A percentile compares a stretch with the other conserved stretches of the same genome.
Conservation (phyloP, 2,113 vertebrate genomes). For the Phainopepla nitens region DNA sequence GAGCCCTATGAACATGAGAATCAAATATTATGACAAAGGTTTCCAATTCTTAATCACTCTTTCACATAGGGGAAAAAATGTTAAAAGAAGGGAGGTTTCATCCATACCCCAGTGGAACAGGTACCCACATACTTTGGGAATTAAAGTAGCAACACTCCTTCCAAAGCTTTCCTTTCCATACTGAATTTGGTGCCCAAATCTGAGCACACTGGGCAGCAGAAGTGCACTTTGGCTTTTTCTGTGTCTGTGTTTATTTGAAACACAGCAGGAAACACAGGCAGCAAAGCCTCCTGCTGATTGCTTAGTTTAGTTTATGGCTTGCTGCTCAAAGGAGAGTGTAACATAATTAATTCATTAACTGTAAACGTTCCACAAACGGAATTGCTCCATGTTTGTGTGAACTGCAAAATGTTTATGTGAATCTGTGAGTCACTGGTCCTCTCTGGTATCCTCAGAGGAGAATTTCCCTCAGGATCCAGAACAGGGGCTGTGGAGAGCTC, state of each 20-base stretch:
- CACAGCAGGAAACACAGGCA: not conserved
- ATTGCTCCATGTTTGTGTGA: not conserved
- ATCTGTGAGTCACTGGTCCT: not conserved
- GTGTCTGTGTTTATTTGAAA: not conserved
- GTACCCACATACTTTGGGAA: not conserved
- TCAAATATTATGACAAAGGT: not conserved
- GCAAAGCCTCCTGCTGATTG: not conserved
- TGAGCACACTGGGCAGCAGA: not conserved
- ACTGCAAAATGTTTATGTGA: not conserved
- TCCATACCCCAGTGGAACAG: not conserved
- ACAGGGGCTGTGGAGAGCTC: not conserved
- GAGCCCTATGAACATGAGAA: not conserved
- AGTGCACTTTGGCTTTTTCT: not conserved
- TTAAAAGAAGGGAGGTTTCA: not conserved
- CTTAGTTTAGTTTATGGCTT: not conserved
- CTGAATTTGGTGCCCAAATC: not conserved
- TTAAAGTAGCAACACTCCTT: not conserved
- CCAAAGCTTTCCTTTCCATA: not conserved
- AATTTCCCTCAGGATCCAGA: not conserved
- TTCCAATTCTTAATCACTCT: not conserved
- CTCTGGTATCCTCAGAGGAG: not conserved
- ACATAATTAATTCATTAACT: conserved; percentile 28
- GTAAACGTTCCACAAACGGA: not conserved
- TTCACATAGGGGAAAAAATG: not conserved
- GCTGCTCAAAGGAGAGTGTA: not conserved